Conservation (phyloP, 2,113 vertebrate species). For the Microtus montanus region DNA sequence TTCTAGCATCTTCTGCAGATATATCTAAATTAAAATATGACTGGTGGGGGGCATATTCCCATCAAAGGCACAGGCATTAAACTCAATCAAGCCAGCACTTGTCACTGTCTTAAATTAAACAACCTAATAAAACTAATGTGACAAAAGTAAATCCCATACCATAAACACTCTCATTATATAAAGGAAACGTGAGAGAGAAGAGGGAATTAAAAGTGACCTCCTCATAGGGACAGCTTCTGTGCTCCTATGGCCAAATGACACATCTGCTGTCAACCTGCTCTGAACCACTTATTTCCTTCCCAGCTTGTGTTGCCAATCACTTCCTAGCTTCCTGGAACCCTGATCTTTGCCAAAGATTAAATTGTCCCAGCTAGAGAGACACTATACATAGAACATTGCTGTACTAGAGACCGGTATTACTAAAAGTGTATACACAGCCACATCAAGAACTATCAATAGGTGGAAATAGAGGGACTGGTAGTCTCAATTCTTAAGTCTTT, state of each 20-base stretch:
- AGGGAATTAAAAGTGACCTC: neutral
- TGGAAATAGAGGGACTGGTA: neutral
- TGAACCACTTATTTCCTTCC: conserved; percentile 13
- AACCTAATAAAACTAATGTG: neutral
- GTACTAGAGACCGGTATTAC: neutral
- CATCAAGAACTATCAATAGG: neutral
- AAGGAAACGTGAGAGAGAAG: conserved; percentile 29
- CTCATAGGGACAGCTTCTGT: neutral
- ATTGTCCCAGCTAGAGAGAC: conserved; percentile 25
- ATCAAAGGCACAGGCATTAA: neutral
- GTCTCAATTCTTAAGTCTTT: neutral
- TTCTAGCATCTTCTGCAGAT: neutral
- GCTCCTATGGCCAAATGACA: neutral
- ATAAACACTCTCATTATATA: neutral
- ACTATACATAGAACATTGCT: neutral
- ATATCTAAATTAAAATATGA: neutral
- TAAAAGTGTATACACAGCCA: neutral
- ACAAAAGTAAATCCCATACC: neutral
- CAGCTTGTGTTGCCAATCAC: neutral
- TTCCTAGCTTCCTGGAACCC: neutral
- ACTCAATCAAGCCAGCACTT: neutral
- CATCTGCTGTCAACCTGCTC: neutral
- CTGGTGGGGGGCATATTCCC: neutral
- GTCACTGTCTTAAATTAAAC: neutral
- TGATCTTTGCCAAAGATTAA: conserved; percentile 33